Percentiles rank a stretch among this genome's conserved stretches.
Evolutionary conservation across 2,888 invertebrate species (phyloP).

Genomic region (Nomada hirtipes): DNA sequence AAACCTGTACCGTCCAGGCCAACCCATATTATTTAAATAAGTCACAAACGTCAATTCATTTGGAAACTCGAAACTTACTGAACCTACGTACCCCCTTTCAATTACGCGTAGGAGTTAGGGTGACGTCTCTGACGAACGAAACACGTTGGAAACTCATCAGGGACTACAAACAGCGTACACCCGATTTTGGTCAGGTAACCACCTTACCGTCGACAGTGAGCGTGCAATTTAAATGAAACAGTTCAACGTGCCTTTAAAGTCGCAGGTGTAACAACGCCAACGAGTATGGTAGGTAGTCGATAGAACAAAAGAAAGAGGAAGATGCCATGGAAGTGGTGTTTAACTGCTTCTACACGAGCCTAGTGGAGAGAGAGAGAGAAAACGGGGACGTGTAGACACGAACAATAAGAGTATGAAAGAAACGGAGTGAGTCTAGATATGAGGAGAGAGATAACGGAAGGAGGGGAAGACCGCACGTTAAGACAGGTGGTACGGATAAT

Average conservation of each 20-base stretch:
- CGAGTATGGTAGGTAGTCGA: slow-evolving; percentile 49
- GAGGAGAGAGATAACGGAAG: slow-evolving; percentile 65
- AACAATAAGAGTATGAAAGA: neutral
- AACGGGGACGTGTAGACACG: neutral
- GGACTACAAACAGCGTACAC: slow-evolving; percentile 5
- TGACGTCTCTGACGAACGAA: slow-evolving; percentile 2
- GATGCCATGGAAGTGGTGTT: neutral
- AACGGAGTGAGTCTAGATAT: slow-evolving; percentile 46
- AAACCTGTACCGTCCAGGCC: no score
- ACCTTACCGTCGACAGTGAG: slow-evolving; percentile 12
- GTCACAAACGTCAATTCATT: neutral
- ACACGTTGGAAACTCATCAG: slow-evolving; percentile 14
- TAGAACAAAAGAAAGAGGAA: slow-evolving; percentile 26
- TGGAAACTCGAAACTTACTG: neutral
- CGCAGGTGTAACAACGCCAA: slow-evolving; percentile 61
- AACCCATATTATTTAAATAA: neutral
- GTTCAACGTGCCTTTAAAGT: slow-evolving; percentile 55
- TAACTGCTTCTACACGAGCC: neutral
- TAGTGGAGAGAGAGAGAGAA: neutral
- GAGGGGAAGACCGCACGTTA: slow-evolving; percentile 62
- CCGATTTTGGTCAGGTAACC: slow-evolving; percentile 44
- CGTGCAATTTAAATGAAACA: slow-evolving; percentile 53
- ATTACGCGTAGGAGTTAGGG: neutral
- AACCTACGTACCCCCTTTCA: neutral
- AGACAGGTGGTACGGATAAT: slow-evolving; percentile 72